Percentiles rank a stretch among this genome's conserved stretches.
Evolutionary conservation across 2,888 invertebrate species (phyloP).

Genomic region (Nemoura dubitans): DNA sequence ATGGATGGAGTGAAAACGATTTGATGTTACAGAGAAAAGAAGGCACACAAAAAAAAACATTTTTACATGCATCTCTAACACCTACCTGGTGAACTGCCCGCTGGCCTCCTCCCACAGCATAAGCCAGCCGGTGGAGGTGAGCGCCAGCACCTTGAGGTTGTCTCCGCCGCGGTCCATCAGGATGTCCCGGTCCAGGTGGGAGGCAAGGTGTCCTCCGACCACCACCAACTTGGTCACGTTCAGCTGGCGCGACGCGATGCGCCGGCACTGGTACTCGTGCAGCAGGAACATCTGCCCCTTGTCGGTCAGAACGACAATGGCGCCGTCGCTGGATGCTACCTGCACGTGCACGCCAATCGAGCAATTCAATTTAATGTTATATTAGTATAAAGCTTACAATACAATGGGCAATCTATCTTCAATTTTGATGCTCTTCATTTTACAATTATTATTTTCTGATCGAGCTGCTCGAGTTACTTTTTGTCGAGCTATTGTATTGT

Average conservation of each 20-base stretch:
- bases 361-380: too few species aligned
- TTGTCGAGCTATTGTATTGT: too few species aligned
- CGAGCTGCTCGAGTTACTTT: too few species aligned
- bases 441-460: too few species aligned
- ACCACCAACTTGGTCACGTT: constrained; percentile 55
- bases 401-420: too few species aligned
- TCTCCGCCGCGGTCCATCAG: constrained; percentile 60
- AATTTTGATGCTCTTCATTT: too few species aligned
- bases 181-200: constrained; percentile 58
- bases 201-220: constrained; percentile 66
- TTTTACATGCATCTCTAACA: too few species aligned
- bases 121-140: constrained; percentile 71
- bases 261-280: constrained; percentile 75
- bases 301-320: constrained; percentile 71
- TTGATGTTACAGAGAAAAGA: too few species aligned
- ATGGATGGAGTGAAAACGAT: too few species aligned
- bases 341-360: too few species aligned
- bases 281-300: constrained; percentile 76
- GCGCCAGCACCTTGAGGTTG: constrained; percentile 69
- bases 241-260: constrained; percentile 65
- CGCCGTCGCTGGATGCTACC: constrained; percentile 73
- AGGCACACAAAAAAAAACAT: too few species aligned
- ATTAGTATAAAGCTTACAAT: too few species aligned
- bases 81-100: constrained; percentile 56
- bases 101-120: constrained; percentile 74